Evolutionary conservation across 2,113 vertebrate genomes (phyloP).

Genomic region (Myanophis thanlyinensis): DNA sequence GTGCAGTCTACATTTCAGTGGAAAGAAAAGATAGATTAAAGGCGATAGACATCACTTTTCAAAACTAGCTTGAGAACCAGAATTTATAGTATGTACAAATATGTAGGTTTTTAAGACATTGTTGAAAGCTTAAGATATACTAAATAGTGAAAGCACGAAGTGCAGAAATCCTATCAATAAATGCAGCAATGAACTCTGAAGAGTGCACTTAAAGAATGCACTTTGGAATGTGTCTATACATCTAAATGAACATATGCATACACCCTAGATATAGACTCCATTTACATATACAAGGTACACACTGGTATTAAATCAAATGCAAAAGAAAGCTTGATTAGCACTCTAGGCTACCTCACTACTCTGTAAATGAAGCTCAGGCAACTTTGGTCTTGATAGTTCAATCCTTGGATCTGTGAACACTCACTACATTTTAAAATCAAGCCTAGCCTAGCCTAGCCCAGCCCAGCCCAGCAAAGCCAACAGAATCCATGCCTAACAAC

Average conservation of each 20-base stretch:
- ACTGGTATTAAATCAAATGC: slow-evolving; percentile 27
- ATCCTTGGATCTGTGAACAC: slow-evolving; percentile 28
- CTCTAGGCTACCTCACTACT: slow-evolving; percentile 27
- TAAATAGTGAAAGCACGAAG: slow-evolving; percentile 34
- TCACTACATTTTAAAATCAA: slow-evolving; percentile 20
- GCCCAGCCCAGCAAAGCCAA: neutral
- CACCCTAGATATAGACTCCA: neutral
- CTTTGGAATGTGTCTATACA: slow-evolving; percentile 17
- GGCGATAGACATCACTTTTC: slow-evolving; percentile 11
- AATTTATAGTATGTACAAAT: neutral
- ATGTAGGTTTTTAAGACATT: neutral
- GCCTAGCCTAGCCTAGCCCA: slow-evolving; percentile 2
- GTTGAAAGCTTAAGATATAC: neutral
- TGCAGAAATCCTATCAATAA: slow-evolving; percentile 22
- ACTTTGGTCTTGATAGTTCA: slow-evolving; percentile 56
- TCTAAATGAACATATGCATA: neutral
- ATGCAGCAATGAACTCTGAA: slow-evolving; percentile 24
- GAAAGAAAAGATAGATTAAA: neutral
- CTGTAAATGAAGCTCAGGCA: slow-evolving; percentile 56
- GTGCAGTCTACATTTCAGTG: neutral
- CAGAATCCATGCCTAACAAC: neutral
- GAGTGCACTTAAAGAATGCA: slow-evolving; percentile 49
- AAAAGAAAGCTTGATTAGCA: slow-evolving; percentile 21
- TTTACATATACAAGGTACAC: neutral
- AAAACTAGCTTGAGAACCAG: neutral